Evolutionary conservation across 1,140 invertebrate species (phyloP).

Genomic region (Hylyphantes graminicola): DNA sequence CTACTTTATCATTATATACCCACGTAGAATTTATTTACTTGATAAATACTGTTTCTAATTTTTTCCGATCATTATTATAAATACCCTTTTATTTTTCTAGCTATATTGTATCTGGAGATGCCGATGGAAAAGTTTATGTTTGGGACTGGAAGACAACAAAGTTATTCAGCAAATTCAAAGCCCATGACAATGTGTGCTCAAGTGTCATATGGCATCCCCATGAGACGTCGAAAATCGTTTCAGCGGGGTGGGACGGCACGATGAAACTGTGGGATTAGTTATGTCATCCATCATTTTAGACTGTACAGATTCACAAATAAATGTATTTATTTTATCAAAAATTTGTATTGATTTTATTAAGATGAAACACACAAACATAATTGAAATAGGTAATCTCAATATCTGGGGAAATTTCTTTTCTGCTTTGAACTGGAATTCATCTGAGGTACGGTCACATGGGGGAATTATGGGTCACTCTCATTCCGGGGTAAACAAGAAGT

Average conservation of each 20-base stretch:
- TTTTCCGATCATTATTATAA: background rate
- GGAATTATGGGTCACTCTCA: too few species aligned
- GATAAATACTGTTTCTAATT: too few species aligned
- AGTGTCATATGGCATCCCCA: slow-evolving; percentile 97
- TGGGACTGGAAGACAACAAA: slow-evolving; percentile 99
- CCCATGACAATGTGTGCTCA: slow-evolving; percentile 98
- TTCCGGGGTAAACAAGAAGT: too few species aligned
- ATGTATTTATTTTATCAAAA: slow-evolving; percentile 23
- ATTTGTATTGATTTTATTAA: background rate
- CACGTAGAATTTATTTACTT: too few species aligned
- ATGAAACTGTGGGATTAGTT: slow-evolving; percentile 98
- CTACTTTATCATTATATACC: too few species aligned
- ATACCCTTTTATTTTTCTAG: slow-evolving; percentile 72
- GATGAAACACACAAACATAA: background rate
- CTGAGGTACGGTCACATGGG: too few species aligned
- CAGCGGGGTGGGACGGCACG: slow-evolving; percentile 97
- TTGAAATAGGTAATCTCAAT: too few species aligned
- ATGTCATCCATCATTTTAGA: background rate
- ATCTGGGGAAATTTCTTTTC: too few species aligned
- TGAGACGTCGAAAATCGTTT: slow-evolving; percentile 95
- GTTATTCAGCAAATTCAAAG: slow-evolving; percentile 97
- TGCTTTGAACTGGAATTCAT: too few species aligned
- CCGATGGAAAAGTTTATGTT: slow-evolving; percentile 97
- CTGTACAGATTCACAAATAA: slow-evolving; percentile 43
- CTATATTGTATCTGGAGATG: slow-evolving; percentile 98